A percentile compares a stretch with the other conserved stretches of the same genome.
Evolutionary conservation across 2,888 invertebrate genomes (phyloP).

Genomic region (Lacanobia oleracea): DNA sequence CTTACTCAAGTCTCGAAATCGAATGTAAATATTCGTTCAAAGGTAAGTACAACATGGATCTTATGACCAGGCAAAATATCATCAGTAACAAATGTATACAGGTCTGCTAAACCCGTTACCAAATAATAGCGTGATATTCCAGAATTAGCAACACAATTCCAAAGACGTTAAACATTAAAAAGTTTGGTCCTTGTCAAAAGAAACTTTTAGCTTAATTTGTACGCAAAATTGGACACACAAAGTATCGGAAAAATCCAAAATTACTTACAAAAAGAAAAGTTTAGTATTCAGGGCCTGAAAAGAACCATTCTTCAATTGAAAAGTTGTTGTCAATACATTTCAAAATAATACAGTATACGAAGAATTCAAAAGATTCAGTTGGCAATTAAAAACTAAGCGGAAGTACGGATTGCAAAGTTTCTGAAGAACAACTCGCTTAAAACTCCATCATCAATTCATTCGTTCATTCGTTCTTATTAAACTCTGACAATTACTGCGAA

Average conservation of each 20-base stretch:
- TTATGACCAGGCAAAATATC: neutral
- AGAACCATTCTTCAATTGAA: constrained; percentile 23
- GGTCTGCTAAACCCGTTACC: neutral
- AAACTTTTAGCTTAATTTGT: constrained; percentile 32
- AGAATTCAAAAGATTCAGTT: constrained; percentile 60
- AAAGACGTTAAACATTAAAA: constrained; percentile 11
- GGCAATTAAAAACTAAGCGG: constrained; percentile 65
- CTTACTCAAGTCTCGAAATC: too few species aligned
- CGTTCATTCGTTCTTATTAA: constrained; percentile 68
- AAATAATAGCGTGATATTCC: neutral
- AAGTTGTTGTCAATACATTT: constrained; percentile 51
- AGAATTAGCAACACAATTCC: neutral
- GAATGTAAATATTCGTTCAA: too few species aligned
- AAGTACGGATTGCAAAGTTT: constrained; percentile 60
- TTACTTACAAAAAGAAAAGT: constrained; percentile 33
- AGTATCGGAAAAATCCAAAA: constrained; percentile 42
- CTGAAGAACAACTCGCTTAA: constrained; percentile 61
- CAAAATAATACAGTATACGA: constrained; percentile 48
- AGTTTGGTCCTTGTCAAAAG: constrained; percentile 27
- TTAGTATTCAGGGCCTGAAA: constrained; percentile 23
- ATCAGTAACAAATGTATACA: neutral
- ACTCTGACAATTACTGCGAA: constrained; percentile 62
- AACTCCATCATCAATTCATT: constrained; percentile 63
- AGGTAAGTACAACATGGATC: too few species aligned
- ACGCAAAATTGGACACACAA: constrained; percentile 13